phyloP scores from a whole-genome alignment of 2,888 invertebrate genomes.

The Hydraecia micacea region DNA sequence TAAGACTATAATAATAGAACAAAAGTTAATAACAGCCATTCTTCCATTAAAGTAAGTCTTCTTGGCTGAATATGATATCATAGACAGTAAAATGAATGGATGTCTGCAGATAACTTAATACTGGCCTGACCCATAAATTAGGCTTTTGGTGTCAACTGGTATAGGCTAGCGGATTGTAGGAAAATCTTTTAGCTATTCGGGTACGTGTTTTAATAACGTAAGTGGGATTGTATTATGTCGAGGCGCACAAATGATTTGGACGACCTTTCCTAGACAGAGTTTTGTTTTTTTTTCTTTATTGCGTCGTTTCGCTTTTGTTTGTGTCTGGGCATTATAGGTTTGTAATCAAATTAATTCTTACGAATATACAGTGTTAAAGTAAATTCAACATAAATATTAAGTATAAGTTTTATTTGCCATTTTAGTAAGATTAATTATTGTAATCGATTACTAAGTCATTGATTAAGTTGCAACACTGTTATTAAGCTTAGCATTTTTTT shows the following conservation, averaged over 20 bases:
- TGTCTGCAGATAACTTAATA: slow-evolving; percentile 52
- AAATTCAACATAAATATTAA: no score
- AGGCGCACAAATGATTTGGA: not conserved
- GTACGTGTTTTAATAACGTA: slow-evolving; percentile 31
- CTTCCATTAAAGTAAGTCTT: slow-evolving; percentile 18
- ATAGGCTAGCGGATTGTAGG: slow-evolving; percentile 23
- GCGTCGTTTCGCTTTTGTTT: not conserved
- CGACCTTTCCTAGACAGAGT: not conserved
- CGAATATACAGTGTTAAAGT: no score
- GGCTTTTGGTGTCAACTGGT: slow-evolving; percentile 38
- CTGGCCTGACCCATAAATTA: slow-evolving; percentile 40
- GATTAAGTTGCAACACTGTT: no score
- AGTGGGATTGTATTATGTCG: not conserved
- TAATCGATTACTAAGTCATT: no score
- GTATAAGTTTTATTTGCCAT: no score
- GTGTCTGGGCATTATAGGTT: no score
- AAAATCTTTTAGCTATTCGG: slow-evolving; percentile 22
- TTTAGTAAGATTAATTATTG: no score
- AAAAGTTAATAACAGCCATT: slow-evolving; percentile 4
- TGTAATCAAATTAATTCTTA: not conserved
- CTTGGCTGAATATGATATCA: slow-evolving; percentile 38
- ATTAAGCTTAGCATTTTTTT: no score
- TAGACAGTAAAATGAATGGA: slow-evolving; percentile 40
- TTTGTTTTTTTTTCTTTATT: not conserved
- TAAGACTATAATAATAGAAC: not conserved